Evolutionary conservation across 2,888 invertebrate genomes (phyloP).

Genomic region (Proisotoma minuta): DNA sequence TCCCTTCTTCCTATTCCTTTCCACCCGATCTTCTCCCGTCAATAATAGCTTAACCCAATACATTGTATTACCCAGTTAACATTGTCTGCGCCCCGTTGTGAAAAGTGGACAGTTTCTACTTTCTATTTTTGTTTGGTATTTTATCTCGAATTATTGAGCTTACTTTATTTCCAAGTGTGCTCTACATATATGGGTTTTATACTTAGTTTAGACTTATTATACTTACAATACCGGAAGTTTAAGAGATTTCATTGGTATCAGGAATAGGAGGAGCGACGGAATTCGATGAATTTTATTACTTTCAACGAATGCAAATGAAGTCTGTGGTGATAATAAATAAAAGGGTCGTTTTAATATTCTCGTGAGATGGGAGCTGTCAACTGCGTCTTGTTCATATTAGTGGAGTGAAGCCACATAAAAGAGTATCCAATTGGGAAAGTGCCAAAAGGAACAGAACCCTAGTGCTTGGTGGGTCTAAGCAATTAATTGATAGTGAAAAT

Average conservation of each 20-base stretch:
- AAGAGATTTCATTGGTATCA: not conserved
- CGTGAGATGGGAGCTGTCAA: not conserved
- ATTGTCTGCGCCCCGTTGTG: no score
- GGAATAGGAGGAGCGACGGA: not conserved
- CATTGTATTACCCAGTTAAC: no score
- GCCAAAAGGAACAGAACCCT: slow-evolving; percentile 14
- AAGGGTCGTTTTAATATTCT: not conserved
- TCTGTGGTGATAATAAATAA: slow-evolving; percentile 5
- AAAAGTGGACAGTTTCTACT: no score
- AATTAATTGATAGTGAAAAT: slow-evolving; percentile 13
- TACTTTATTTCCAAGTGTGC: no score
- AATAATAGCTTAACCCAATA: no score
- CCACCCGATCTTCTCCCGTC: no score
- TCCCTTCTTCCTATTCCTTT: no score
- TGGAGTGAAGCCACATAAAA: slow-evolving; percentile 2
- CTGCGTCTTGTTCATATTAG: slow-evolving; percentile 3
- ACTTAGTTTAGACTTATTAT: no score
- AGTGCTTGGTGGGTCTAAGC: slow-evolving; percentile 1
- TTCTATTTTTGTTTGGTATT: no score
- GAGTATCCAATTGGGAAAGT: slow-evolving; percentile 7
- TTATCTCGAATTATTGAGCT: no score
- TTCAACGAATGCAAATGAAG: slow-evolving; percentile 13
- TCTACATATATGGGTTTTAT: no score
- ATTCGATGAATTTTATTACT: slow-evolving; percentile 3
- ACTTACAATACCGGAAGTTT: no score